These are phyloP conservation scores for Rhinopomastus cyanomelas DNA, from an alignment of 2,113 vertebrate genomes.

Conservation along the genomic window DNA sequence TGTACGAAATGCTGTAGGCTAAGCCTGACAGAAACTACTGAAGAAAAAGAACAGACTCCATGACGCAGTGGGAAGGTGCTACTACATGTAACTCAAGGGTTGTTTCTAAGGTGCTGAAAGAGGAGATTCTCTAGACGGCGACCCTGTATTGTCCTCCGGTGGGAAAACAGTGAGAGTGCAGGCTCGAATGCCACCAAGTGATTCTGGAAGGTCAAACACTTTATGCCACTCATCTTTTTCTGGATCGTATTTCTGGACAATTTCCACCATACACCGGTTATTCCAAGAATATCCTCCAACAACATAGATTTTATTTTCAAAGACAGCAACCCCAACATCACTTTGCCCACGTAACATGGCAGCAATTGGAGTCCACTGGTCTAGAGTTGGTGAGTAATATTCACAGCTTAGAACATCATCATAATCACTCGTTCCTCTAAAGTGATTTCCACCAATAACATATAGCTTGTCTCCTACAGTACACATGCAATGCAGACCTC, in stretches of 20 bases:
- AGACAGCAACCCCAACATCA: constrained; percentile 97
- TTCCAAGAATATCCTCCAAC: constrained; percentile 99
- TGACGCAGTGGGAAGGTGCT: constrained; percentile 84
- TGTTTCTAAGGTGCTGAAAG: constrained; percentile 90
- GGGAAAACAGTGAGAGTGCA: constrained; percentile 98
- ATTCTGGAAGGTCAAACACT: constrained; percentile 98
- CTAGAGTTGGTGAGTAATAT: constrained; percentile 94
- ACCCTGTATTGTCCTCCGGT: constrained; percentile 90
- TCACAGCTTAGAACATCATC: constrained; percentile 98
- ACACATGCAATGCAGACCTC: constrained; percentile 99
- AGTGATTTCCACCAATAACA: constrained; percentile 98
- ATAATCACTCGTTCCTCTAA: constrained; percentile 97
- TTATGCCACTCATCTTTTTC: constrained; percentile 99
- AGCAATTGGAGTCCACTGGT: constrained; percentile 97
- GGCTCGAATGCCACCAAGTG: constrained; percentile 96
- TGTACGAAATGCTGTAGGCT: constrained; percentile 55
- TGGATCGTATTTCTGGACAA: constrained; percentile 98
- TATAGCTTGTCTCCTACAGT: constrained; percentile 97
- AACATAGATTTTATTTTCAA: constrained; percentile 98
- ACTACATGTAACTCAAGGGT: constrained; percentile 57
- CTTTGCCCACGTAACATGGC: constrained; percentile 98
- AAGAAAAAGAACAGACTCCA: constrained; percentile 66
- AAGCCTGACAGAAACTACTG: constrained; percentile 63
- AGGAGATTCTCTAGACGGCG: constrained; percentile 93
- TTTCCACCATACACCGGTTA: constrained; percentile 99